Evolutionary conservation across 1,140 invertebrate genomes (phyloP).

Genomic region (Mamestra configurata): DNA sequence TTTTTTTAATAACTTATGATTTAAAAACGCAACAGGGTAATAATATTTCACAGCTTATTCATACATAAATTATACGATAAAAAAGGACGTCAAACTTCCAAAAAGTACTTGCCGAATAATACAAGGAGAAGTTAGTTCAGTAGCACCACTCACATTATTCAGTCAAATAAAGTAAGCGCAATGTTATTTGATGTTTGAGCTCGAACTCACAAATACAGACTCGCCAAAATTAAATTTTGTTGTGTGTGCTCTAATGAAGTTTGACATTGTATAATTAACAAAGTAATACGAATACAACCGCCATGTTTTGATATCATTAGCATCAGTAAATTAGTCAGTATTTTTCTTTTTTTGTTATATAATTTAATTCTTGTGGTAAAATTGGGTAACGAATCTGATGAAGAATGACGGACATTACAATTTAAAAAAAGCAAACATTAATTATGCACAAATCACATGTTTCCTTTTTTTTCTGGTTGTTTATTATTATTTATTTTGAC

Average conservation of each 20-base stretch:
- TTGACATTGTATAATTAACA: slow-evolving; percentile 39
- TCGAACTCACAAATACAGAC: not conserved
- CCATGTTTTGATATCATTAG: slow-evolving; percentile 44
- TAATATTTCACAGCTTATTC: too few species aligned
- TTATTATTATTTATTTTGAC: too few species aligned
- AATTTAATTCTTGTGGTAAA: not conserved
- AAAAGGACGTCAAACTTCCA: too few species aligned
- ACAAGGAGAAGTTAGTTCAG: not conserved
- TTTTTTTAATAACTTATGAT: too few species aligned
- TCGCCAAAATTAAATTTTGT: slow-evolving; percentile 20
- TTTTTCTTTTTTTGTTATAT: not conserved
- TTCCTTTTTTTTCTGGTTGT: not conserved
- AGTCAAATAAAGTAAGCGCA: slow-evolving; percentile 34
- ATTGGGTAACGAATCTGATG: not conserved
- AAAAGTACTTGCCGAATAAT: too few species aligned
- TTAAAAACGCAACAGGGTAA: too few species aligned
- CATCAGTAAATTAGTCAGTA: not conserved
- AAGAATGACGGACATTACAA: too few species aligned
- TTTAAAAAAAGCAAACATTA: too few species aligned
- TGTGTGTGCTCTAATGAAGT: slow-evolving; percentile 43
- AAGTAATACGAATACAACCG: slow-evolving; percentile 25
- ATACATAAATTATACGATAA: too few species aligned
- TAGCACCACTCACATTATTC: slow-evolving; percentile 1
- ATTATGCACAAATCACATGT: too few species aligned
- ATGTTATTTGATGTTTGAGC: not conserved